phyloP scores from a whole-genome alignment of 2,888 invertebrate species.

The Apantesis nais region DNA sequence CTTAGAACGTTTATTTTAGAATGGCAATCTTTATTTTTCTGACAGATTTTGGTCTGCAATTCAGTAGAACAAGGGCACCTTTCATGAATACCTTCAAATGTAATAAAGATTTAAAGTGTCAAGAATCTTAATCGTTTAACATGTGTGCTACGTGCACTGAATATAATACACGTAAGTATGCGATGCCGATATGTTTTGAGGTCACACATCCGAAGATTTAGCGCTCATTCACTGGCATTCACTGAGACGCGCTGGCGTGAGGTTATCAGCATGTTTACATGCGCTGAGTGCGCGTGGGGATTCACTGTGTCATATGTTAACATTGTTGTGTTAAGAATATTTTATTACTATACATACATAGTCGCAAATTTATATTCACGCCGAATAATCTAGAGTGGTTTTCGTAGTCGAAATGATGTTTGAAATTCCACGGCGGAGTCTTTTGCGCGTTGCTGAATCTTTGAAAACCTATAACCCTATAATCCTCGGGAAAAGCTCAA shows the following conservation, averaged over 20 bases:
- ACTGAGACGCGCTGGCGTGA: constrained; percentile 5
- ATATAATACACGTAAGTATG: constrained; percentile 14
- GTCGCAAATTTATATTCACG: no score
- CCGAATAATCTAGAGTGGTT: no score
- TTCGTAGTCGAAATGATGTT: no score
- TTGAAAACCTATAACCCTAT: no score
- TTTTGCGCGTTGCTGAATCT: no score
- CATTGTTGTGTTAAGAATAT: not conserved
- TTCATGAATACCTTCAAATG: not conserved
- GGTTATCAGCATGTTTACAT: constrained; percentile 41
- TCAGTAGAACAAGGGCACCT: no score
- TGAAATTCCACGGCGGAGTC: no score
- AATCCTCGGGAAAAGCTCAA: no score
- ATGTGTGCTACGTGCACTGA: not conserved
- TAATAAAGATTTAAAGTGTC: not conserved
- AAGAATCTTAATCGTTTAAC: not conserved
- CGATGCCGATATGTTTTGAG: constrained; percentile 33
- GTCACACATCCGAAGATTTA: constrained; percentile 34
- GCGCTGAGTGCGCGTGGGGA: not conserved
- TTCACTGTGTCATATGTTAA: not conserved
- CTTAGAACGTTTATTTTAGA: no score
- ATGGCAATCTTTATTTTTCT: no score
- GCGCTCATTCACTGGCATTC: constrained; percentile 33
- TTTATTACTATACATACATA: not conserved
- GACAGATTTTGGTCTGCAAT: no score